A percentile compares a stretch with the other conserved stretches of the same genome.
Conservation (phyloP, 2,113 vertebrate genomes). For the Mastomys natalensis region DNA sequence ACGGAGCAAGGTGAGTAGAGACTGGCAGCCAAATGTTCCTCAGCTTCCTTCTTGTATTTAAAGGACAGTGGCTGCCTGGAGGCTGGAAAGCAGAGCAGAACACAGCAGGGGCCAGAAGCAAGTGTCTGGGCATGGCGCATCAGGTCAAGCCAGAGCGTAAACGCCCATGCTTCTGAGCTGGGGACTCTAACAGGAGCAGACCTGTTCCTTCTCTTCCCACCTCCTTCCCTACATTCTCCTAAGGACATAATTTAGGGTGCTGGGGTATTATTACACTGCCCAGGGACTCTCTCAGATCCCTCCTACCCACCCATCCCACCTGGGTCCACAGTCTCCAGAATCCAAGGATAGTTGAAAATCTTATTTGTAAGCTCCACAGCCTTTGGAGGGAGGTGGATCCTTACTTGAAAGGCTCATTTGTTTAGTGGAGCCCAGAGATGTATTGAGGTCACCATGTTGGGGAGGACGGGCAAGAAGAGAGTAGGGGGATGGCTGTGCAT, state of each 20-base stretch:
- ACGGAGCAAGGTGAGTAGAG: neutral
- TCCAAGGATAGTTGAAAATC: neutral
- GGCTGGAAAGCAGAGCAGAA: neutral
- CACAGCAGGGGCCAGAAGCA: neutral
- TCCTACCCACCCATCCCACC: neutral
- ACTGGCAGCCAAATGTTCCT: neutral
- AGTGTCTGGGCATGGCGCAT: accelerated
- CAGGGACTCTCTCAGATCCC: neutral
- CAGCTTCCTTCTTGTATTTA: neutral
- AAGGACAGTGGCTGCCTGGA: neutral
- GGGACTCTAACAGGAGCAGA: neutral
- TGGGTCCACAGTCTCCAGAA: neutral
- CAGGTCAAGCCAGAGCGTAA: neutral
- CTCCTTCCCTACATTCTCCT: neutral
- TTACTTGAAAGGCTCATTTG: conserved; percentile 38
- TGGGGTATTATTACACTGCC: neutral
- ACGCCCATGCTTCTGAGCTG: neutral
- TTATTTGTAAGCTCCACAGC: neutral
- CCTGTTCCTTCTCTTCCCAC: neutral
- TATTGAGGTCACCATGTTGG: neutral
- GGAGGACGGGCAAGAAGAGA: too few relatives aligned
- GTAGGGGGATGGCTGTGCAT: neutral
- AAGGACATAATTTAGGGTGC: neutral
- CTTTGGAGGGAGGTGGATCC: neutral
- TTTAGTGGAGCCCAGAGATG: neutral